A percentile compares a stretch with the other conserved stretches of the same genome.
Conservation (phyloP, 2,113 vertebrate species). For the Vanacampus margaritifer region DNA sequence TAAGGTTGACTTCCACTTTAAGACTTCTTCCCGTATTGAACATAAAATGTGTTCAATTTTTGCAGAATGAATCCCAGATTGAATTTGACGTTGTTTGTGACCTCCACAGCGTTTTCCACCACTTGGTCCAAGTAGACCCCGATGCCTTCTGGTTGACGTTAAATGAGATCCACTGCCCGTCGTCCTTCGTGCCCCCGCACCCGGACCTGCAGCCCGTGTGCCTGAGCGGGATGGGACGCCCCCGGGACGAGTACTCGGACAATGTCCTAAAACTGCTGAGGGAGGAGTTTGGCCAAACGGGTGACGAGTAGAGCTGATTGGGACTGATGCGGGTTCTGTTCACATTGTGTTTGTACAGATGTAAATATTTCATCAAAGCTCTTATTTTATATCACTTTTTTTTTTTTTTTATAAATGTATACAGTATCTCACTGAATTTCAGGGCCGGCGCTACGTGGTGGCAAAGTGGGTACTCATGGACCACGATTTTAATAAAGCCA, state of each 20-base stretch:
- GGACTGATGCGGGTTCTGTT: background rate
- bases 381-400: background rate
- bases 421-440: background rate
- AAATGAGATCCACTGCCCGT: constrained; percentile 74
- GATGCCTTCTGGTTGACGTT: constrained; percentile 86
- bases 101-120: constrained; percentile 79
- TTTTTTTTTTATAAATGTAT: background rate
- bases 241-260: constrained; percentile 70
- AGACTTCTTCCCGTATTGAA: too few species aligned
- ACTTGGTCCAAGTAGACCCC: constrained; percentile 79
- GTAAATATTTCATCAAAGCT: background rate
- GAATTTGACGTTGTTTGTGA: constrained; percentile 14
- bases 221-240: constrained; percentile 59
- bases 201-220: constrained; percentile 68
- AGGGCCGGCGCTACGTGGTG: too few species aligned
- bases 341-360: background rate
- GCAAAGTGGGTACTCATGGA: too few species aligned
- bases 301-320: constrained; percentile 4
- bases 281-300: constrained; percentile 48
- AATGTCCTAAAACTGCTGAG: constrained; percentile 79
- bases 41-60: too few species aligned
- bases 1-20: too few species aligned
- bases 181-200: constrained; percentile 68
- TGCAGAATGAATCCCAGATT: background rate
- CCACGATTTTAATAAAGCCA: too few species aligned